phyloP scores from a whole-genome alignment of 2,113 vertebrate genomes.

The Patagioenas fasciata region DNA sequence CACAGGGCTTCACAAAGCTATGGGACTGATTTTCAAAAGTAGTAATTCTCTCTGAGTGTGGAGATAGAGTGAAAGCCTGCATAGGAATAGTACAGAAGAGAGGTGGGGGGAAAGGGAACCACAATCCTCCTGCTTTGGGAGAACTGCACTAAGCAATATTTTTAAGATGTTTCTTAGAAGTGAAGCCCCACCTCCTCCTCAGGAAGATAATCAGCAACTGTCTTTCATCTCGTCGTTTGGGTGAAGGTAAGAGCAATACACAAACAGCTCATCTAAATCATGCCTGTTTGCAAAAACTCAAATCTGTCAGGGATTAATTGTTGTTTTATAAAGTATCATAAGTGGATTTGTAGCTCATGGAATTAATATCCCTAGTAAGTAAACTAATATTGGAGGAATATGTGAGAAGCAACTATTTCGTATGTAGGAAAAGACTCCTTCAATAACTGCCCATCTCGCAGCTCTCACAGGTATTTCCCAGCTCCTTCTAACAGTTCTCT shows the following conservation, averaged over 20 bases:
- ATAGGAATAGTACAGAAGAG: background rate
- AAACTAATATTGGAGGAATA: background rate
- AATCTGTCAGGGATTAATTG: background rate
- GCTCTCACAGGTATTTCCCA: background rate
- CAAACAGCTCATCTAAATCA: background rate
- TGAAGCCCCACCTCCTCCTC: background rate
- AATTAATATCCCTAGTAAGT: background rate
- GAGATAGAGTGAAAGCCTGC: background rate
- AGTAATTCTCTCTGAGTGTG: background rate
- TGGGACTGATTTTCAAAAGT: background rate
- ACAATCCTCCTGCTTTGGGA: background rate
- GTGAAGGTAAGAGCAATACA: background rate
- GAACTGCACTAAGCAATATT: background rate
- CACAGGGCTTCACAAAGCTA: background rate
- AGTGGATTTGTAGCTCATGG: rapidly evolving
- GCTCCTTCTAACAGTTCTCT: background rate
- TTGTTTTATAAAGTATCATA: background rate
- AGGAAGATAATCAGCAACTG: background rate
- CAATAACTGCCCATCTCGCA: background rate
- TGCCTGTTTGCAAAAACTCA: background rate
- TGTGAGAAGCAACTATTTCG: background rate
- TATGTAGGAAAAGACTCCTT: background rate
- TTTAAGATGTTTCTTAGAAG: background rate
- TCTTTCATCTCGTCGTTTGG: background rate
- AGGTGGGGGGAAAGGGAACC: background rate